Base-by-base conservation (phyloP, 2,797 vertebrate species). In the Takifugu ocellatus region DNA sequence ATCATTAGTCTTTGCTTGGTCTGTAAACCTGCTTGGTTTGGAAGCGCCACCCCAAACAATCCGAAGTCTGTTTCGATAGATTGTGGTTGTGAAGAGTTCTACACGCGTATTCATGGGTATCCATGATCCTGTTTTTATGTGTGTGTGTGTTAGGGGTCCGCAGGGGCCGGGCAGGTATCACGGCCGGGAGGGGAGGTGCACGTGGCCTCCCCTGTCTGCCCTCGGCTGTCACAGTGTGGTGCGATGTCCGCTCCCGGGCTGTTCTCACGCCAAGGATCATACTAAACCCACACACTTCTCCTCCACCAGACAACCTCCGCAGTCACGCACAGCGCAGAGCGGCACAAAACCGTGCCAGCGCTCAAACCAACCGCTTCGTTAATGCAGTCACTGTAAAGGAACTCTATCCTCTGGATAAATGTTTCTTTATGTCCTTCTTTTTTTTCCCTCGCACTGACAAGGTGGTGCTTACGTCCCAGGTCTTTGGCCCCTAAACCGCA, bases 221-320 rank as follows among this genome's bases (percentile, higher is more conserved):
- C 80, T 77, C 16, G 49, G 61, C 73, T 66, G 77, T 89, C 79
- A 78, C 87, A 86, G 86, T 85, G 77, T 84, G 86, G 84, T 86
- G 88, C 79, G 84, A 90, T 87, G 81, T 89, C 75, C 81, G 72
- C 74, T 78, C 65, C 51, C 70, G 68, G 76, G 82, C 84, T 86
- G 84, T 90, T 91, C 89, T 89, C 87, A 89, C 81, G 87, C 86
- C 84, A 89, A 82, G 76, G 75, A 77, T 75, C 64, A 61, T 49
- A 65, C 78, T 75, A 72, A 74, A 83, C 74, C 86, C 68, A 79
- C 77, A 74, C 56, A 21, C 59, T 27, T 48, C 66, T 75, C 58
- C 68, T 72, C 59, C 57, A 26, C 33, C 25, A 14, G 24, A 45
- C 61, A 27, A 53, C 56, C 62, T 63, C 61, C 58, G 49, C 64